Conservation (phyloP, 2,888 invertebrate genomes). For the Andrena hattorfiana region DNA sequence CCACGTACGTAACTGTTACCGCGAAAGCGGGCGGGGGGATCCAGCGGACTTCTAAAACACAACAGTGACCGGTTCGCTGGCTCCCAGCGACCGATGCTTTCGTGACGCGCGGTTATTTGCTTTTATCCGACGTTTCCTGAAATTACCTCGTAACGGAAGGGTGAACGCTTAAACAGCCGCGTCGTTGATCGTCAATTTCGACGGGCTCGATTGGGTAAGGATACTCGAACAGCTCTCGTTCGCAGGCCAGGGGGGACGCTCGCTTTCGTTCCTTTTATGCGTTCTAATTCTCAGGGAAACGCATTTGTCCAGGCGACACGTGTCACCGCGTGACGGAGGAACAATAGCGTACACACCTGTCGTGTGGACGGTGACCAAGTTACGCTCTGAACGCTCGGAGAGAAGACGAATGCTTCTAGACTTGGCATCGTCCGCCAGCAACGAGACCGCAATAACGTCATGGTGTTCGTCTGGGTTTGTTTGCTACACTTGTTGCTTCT, state of each 20-base stretch:
- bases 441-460: too few relatives aligned
- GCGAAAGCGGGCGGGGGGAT: background rate
- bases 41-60: background rate
- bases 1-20: conserved; percentile 27
- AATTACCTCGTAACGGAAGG: conserved; percentile 6
- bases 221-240: background rate
- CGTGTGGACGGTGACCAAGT: conserved; percentile 26
- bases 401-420: background rate
- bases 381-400: background rate
- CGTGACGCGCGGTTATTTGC: background rate
- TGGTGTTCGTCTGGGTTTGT: too few relatives aligned
- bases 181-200: background rate
- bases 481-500: too few relatives aligned
- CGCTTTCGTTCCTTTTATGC: conserved; percentile 33
- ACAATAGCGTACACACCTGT: conserved; percentile 50
- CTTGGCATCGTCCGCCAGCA: background rate
- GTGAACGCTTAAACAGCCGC: background rate
- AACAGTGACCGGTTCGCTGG: conserved; percentile 5
- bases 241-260: background rate
- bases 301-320: conserved; percentile 24
- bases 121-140: conserved; percentile 1
- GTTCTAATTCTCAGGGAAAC: conserved; percentile 32
- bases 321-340: conserved; percentile 43
- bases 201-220: background rate
- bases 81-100: background rate